Percentiles rank a stretch among this genome's conserved stretches.
These are phyloP conservation scores for Stomorhina lunata DNA, from an alignment of 2,888 invertebrate genomes.

Conservation along the genomic window DNA sequence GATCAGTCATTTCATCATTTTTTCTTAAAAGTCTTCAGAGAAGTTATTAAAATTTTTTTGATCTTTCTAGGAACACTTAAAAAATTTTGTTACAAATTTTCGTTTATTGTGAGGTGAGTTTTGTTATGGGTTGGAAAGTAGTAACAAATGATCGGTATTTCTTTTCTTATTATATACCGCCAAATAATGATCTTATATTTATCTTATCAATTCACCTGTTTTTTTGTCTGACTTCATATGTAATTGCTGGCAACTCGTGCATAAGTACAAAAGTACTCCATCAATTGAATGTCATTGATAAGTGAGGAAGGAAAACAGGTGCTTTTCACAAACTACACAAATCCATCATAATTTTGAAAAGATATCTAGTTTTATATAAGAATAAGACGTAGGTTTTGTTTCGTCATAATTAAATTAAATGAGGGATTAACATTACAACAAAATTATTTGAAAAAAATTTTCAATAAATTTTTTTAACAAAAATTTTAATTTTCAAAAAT, in stretches of 20 bases:
- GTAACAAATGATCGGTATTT: conserved; percentile 37
- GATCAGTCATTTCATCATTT: background rate
- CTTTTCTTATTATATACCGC: background rate
- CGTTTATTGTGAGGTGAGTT: background rate
- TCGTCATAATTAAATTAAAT: no score
- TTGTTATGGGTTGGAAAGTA: conserved; percentile 17
- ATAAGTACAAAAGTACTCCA: background rate
- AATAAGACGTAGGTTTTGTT: no score
- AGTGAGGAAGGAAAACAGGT: conserved; percentile 6
- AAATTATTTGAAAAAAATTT: no score
- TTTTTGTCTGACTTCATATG: background rate
- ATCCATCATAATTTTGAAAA: conserved; percentile 46
- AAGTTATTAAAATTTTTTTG: conserved; percentile 36
- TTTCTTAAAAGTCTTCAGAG: background rate
- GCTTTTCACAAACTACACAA: background rate
- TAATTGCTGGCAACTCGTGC: background rate
- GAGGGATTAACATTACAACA: no score
- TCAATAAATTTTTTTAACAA: no score
- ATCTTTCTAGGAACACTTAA: conserved; percentile 44
- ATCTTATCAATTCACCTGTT: conserved; percentile 64
- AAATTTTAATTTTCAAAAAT: no score
- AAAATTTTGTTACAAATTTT: background rate
- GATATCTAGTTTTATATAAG: no score
- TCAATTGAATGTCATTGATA: background rate
- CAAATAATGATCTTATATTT: conserved; percentile 26